Evolutionary conservation across 2,888 invertebrate genomes (phyloP).

Genomic region (Pollenia griseotomentosa): DNA sequence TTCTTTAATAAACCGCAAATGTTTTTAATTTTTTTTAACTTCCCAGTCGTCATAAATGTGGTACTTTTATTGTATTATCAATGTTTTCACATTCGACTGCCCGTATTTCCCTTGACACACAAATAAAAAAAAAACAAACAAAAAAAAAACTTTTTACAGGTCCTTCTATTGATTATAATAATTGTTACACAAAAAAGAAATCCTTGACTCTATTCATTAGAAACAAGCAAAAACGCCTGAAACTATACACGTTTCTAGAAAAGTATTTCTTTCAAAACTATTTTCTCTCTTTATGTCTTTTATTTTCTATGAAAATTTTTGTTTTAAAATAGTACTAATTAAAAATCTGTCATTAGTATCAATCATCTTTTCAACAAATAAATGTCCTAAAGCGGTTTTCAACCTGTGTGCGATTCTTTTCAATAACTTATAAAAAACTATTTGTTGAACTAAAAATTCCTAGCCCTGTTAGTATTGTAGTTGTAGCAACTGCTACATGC

Average conservation of each 20-base stretch:
- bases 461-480: slow-evolving; percentile 6
- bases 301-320: background rate
- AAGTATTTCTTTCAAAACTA: background rate
- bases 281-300: background rate
- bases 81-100: too few relatives aligned
- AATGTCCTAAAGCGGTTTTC: slow-evolving; percentile 48
- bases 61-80: too few relatives aligned
- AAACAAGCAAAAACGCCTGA: slow-evolving; percentile 5
- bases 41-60: too few relatives aligned
- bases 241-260: background rate
- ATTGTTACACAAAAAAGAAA: background rate
- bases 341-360: slow-evolving; percentile 45
- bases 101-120: too few relatives aligned
- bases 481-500: slow-evolving; percentile 37
- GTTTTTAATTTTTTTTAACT: too few relatives aligned
- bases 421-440: slow-evolving; percentile 1
- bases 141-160: background rate
- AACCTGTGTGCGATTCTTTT: slow-evolving; percentile 17
- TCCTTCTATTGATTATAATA: background rate
- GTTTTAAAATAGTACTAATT: slow-evolving; percentile 21
- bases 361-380: slow-evolving; percentile 48
- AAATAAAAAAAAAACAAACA: background rate
- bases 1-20: too few relatives aligned
- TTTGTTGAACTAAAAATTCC: background rate
- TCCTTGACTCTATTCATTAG: background rate